These are phyloP conservation scores for Drosophila antonietae DNA, from an alignment of 2,888 invertebrate genomes.

Conservation along the genomic window DNA sequence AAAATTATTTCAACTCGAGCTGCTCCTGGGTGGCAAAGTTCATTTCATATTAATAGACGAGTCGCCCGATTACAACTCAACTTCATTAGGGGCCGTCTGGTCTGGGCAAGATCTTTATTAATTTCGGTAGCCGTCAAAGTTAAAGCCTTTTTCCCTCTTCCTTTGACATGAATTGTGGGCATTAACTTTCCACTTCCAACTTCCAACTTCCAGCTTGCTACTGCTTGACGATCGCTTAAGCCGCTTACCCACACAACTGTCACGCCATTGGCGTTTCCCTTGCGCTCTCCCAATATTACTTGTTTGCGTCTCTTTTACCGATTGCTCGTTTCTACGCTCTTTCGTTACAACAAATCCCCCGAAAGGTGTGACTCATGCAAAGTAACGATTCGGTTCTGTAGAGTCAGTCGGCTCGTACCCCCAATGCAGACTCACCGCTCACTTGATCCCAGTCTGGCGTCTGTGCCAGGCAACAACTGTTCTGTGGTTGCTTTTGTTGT, in stretches of 20 bases:
- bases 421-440: conserved; percentile 32
- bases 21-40: conserved; percentile 57
- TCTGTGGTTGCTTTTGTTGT: conserved; percentile 23
- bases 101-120: conserved; percentile 62
- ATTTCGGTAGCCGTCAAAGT: conserved; percentile 57
- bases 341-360: conserved; percentile 55
- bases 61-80: conserved; percentile 55
- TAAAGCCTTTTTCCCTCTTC: conserved; percentile 16
- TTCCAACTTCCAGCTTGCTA: conserved; percentile 6
- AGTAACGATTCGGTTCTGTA: conserved; percentile 37
- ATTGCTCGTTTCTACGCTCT: conserved; percentile 59
- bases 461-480: conserved; percentile 41
- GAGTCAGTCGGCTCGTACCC: conserved; percentile 48
- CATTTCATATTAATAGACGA: conserved; percentile 40
- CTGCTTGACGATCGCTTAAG: conserved; percentile 59
- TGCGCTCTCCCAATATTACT: conserved; percentile 50
- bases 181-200: conserved; percentile 20
- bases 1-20: neutral
- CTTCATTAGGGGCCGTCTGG: conserved; percentile 48
- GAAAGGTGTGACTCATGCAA: conserved; percentile 59
- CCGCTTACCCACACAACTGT: conserved; percentile 75
- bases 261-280: conserved; percentile 48
- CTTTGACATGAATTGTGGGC: conserved; percentile 31
- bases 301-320: conserved; percentile 66
- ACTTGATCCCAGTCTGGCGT: conserved; percentile 53